These are phyloP conservation scores for Lepidurus arcticus DNA, from an alignment of 1,140 invertebrate species.

Conservation along the genomic window DNA sequence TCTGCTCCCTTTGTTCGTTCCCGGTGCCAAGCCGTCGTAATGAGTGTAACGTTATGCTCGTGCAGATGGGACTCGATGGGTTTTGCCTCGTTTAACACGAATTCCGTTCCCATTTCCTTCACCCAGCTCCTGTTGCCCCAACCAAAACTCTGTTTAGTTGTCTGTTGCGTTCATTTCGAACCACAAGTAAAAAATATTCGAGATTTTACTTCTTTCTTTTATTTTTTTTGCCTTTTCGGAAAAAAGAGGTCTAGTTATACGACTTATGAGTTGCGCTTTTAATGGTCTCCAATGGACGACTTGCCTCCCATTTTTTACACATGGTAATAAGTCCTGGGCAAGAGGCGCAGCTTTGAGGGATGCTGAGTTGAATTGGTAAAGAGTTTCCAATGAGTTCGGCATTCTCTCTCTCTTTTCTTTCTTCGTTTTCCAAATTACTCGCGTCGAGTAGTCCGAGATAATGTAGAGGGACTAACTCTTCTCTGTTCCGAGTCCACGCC, in stretches of 20 bases:
- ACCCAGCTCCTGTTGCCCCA: background rate
- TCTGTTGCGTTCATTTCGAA: too few species aligned
- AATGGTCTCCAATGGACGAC: background rate
- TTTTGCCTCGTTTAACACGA: conserved; percentile 12
- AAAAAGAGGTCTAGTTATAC: too few species aligned
- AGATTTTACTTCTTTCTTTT: too few species aligned
- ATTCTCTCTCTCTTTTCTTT: background rate
- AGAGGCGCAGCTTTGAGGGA: background rate
- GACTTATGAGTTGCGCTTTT: background rate
- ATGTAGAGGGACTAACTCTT: background rate
- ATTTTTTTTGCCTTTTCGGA: too few species aligned
- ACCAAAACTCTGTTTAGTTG: background rate
- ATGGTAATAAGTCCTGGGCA: conserved; percentile 1
- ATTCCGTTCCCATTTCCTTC: background rate
- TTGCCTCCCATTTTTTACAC: conserved; percentile 21
- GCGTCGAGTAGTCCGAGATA: background rate
- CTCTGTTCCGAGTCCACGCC: background rate
- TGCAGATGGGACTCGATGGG: conserved; percentile 20
- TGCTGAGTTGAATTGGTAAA: conserved; percentile 10
- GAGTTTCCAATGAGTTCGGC: conserved; percentile 2
- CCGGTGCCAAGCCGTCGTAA: conserved; percentile 14
- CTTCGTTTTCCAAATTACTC: background rate
- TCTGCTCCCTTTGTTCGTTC: too few species aligned
- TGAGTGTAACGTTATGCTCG: conserved; percentile 15
- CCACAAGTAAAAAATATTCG: too few species aligned